Evolutionary conservation across 1,140 invertebrate species (phyloP), one percentile per base, ranked within the genome.

Genomic region (Phymorhynchus buccinoides): DNA sequence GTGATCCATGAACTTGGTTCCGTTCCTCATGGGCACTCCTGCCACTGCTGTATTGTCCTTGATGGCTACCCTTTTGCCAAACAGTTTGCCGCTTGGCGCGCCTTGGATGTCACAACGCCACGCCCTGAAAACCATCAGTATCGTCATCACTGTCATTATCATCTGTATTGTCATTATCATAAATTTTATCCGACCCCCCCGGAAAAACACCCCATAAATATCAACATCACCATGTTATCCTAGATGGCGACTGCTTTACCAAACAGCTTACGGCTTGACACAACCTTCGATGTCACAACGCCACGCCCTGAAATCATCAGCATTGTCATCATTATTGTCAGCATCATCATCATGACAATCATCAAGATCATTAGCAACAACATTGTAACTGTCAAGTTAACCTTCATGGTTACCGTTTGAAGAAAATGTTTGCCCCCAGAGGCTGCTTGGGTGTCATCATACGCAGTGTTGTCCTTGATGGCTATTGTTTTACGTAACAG

Each of bases 21-120:
- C 91, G 62, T 91, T 90, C 87, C 89, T 88, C 91, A 92, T 90
- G 22, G 91, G 91, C 0, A 92, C 89, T 7, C 91, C 91, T 9
- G 91, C 91, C 32, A 92, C 90, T 71, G 88, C 87, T 1, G 89
- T 84, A 80, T 90, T 91, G 86, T 92, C 91, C 85, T 92, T 91
- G 84, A 92, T 88, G 2, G 84, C 91, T 9, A 92, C 44, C 0
- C 68, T 90, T 62, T 91, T 91, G 14, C 91, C 91, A 22, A 81
- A 80, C 48, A 92, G 86, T 66, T 87, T 88, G 7, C 91, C 91
- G 37, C 75, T 62, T 16, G 85, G 12, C 0, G 88, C 88, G 1
- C 90, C 90, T 68, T 89, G 84, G 32, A 92, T 89, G 71, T 92
- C 88, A 86, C 89, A 90, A 30, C 86, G 84, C 87, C 89, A 91